Percentiles rank a stretch among this genome's conserved stretches.
phyloP scores from a whole-genome alignment of 2,797 vertebrate species.

The Poecilia wingei region DNA sequence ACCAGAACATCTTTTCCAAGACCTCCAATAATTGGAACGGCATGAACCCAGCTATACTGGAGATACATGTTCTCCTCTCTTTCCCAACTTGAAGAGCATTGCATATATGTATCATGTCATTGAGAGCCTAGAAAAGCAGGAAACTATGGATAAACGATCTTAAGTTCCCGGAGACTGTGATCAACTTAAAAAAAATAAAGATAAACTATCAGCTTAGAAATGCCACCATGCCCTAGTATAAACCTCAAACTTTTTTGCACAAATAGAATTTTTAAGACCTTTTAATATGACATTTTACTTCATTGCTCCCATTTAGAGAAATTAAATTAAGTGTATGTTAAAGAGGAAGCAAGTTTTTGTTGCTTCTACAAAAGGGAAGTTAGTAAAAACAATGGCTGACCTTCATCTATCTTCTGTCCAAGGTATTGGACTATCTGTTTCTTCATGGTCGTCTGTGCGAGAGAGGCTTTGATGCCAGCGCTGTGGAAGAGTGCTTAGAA shows the following conservation, averaged over 20 bases:
- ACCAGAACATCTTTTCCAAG: neutral
- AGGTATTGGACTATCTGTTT: constrained; percentile 98
- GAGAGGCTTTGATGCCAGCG: constrained; percentile 91
- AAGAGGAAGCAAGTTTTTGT: neutral
- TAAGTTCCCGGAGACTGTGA: neutral
- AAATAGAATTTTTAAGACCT: neutral
- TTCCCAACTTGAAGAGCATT: neutral
- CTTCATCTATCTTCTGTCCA: constrained; percentile 40
- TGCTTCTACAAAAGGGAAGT: neutral
- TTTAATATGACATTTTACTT: neutral
- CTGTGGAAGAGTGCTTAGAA: constrained; percentile 96
- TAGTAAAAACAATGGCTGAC: constrained; percentile 11
- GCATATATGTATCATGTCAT: neutral
- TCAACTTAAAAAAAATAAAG: neutral
- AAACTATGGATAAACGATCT: neutral
- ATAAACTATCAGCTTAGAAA: neutral
- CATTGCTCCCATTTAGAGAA: neutral
- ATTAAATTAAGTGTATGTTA: neutral
- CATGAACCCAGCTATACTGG: neutral
- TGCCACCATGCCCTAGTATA: neutral
- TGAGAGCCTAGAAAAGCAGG: neutral
- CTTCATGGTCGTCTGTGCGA: constrained; percentile 93
- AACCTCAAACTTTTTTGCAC: neutral
- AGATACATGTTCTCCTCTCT: neutral
- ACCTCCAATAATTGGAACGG: neutral